Base-by-base conservation (phyloP, 23 tunicate genomes). In the Clavelina lepadiformis region DNA sequence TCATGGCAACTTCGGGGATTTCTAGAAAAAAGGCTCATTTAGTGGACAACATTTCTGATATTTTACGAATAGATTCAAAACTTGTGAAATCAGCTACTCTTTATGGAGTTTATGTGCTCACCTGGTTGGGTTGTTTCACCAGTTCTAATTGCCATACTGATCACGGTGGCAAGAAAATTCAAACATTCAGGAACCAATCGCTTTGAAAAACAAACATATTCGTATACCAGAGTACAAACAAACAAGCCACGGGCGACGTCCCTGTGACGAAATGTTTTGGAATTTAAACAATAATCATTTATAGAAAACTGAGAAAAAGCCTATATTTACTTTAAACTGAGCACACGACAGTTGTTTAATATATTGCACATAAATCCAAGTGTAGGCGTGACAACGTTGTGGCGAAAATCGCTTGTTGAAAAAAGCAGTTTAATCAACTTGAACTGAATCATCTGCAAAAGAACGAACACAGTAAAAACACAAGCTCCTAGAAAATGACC, bases 401-500 rank as follows among this genome's bases (percentile, higher is more conserved):
- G 97, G 22, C 61, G 26, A 56, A 68, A 89, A 51, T 89, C 97
- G 38, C 89, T 81, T 28, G 97, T 89, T 30, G 97, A 77, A 41
- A 63, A 89, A 33, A 89, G 64, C 23, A 70, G 26, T 69, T 89
- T 89, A 45, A 89, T 71, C 56, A 81, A 37, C 67, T 81, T 89
- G 83, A 89, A 81, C 54, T 81, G 89, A 26, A 81, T 71, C 44
- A 89, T 53, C 96, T 87, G 60, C 1, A 66, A 74, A 28, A 46
- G 23, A 25, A 27, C 28, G 67, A 18, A 54, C 24, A 13, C 22
- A 54, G 24, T 20, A 54, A 54, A 54, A 20, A 19, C 8, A 44
- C 22, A 54, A 54, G 25, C 60, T 8, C 7, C 24, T 54, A 7
- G 8, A n/a, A 54, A 41, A 15, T 41, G 13, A 41, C 11, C 49